Conservation (phyloP, 2,888 invertebrate species). For the Deilephila porcellus region DNA sequence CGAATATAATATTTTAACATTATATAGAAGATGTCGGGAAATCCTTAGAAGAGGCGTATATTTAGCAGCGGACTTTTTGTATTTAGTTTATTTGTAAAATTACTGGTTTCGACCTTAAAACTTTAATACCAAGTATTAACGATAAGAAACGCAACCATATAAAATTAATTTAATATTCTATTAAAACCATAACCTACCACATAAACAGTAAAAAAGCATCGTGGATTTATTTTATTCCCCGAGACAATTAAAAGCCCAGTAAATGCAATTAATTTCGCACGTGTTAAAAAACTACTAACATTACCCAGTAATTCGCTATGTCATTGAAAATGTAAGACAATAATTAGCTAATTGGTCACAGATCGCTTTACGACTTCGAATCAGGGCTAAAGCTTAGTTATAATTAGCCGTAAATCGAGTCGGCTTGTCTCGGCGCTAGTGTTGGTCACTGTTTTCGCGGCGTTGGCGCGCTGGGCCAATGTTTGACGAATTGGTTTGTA, state of each 20-base stretch:
- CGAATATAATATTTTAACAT: not conserved
- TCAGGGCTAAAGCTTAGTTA: constrained; percentile 71
- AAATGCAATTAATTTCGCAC: constrained; percentile 22
- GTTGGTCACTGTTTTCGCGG: not conserved
- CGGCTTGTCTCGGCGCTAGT: constrained; percentile 54
- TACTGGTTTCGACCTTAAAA: too few species aligned
- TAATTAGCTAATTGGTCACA: constrained; percentile 81
- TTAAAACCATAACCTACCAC: not conserved
- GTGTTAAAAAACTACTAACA: constrained; percentile 9
- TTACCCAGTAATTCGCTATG: constrained; percentile 24
- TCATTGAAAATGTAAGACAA: constrained; percentile 40
- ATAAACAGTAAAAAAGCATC: not conserved
- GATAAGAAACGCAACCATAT: not conserved
- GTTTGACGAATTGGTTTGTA: not conserved
- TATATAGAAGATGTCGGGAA: too few species aligned
- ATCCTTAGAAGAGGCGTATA: too few species aligned
- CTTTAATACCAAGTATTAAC: too few species aligned
- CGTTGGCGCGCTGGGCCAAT: not conserved
- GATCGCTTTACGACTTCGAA: constrained; percentile 69
- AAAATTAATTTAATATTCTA: not conserved
- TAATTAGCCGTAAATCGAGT: constrained; percentile 78
- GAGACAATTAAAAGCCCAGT: not conserved
- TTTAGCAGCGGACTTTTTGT: too few species aligned
- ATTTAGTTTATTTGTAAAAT: too few species aligned
- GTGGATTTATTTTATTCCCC: not conserved